Conservation (phyloP, 2,113 vertebrate species). For the Vireo altiloquus region DNA sequence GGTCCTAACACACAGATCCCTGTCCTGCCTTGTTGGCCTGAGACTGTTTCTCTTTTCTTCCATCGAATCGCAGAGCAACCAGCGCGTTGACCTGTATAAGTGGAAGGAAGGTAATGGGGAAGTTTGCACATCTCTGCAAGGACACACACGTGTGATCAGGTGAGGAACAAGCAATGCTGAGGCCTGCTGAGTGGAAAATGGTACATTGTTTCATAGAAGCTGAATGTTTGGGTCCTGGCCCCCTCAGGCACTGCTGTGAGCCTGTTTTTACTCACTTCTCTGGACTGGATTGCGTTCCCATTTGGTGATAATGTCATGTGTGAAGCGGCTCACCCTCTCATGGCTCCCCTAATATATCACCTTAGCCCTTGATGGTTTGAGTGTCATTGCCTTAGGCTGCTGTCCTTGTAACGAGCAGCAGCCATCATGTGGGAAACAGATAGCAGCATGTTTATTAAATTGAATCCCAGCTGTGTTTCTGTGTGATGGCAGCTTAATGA, state of each 20-base stretch:
- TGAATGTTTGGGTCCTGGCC: background rate
- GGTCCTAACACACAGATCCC: background rate
- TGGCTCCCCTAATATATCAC: background rate
- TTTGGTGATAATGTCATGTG: background rate
- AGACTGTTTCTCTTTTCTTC: background rate
- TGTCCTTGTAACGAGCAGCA: background rate
- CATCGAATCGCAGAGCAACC: constrained; percentile 85
- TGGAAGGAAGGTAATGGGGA: constrained; percentile 91
- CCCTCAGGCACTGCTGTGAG: background rate
- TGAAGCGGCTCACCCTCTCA: background rate
- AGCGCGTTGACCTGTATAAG: constrained; percentile 92
- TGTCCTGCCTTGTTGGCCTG: background rate
- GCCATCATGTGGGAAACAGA: background rate
- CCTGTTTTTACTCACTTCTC: background rate
- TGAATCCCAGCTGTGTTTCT: background rate
- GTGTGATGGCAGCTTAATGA: background rate
- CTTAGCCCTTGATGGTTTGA: background rate
- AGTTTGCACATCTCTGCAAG: constrained; percentile 88
- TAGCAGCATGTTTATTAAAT: background rate
- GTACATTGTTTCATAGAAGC: background rate
- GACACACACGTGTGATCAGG: constrained; percentile 98
- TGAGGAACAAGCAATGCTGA: background rate
- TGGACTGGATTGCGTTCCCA: background rate
- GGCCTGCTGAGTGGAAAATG: background rate
- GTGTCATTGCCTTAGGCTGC: background rate